Evolutionary conservation across 1,140 invertebrate genomes (phyloP).

Genomic region (Monomorium pharaonis): DNA sequence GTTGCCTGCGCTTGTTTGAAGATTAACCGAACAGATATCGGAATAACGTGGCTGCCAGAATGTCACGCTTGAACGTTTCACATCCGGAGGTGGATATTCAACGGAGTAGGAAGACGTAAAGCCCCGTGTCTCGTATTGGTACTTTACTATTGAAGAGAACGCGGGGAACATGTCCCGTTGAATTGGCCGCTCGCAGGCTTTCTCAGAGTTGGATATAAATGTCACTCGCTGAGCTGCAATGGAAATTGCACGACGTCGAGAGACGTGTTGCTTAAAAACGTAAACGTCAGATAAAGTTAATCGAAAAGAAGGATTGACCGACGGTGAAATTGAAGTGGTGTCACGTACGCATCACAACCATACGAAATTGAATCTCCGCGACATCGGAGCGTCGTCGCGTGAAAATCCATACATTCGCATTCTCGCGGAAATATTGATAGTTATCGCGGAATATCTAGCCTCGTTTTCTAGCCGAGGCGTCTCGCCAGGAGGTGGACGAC

Average conservation of each 20-base stretch:
- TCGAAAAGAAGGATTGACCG: background rate
- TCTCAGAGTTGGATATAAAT: slow-evolving; percentile 20
- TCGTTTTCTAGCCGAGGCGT: slow-evolving; percentile 9
- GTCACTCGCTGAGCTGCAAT: slow-evolving; percentile 17
- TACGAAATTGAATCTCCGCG: background rate
- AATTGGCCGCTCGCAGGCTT: slow-evolving; percentile 23
- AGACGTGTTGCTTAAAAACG: slow-evolving; percentile 29
- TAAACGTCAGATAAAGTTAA: slow-evolving; percentile 15
- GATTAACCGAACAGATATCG: slow-evolving; percentile 27
- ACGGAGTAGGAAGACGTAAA: background rate
- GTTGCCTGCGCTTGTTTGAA: background rate
- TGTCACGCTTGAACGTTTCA: slow-evolving; percentile 34
- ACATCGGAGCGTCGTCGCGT: background rate
- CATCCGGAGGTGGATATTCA: slow-evolving; percentile 2
- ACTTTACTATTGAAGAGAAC: slow-evolving; percentile 7
- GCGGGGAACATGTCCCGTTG: slow-evolving; percentile 9
- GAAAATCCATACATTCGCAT: background rate
- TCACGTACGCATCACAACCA: background rate
- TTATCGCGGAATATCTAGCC: slow-evolving; percentile 13
- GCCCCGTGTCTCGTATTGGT: slow-evolving; percentile 4
- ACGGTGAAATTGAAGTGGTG: background rate
- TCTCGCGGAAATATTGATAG: slow-evolving; percentile 58
- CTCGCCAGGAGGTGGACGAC: slow-evolving; percentile 60
- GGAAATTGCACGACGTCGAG: slow-evolving; percentile 8
- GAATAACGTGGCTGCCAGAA: slow-evolving; percentile 13